Evolutionary conservation across 2,888 invertebrate species (phyloP).

Genomic region (Chrysodeixis includens): DNA sequence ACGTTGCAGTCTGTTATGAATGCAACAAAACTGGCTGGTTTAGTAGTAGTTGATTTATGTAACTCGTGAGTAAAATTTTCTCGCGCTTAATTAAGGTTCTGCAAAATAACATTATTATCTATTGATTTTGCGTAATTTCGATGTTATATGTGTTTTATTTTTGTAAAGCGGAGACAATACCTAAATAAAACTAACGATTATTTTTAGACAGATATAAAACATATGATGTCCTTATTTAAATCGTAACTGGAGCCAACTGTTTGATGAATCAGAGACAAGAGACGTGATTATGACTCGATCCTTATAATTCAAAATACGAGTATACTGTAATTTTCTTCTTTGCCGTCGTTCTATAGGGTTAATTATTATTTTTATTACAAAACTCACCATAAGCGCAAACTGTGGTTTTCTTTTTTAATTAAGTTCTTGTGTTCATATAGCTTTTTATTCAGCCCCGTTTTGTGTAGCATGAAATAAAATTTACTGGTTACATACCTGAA

Average conservation of each 20-base stretch:
- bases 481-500: constrained; percentile 33
- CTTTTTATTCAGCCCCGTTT: not conserved
- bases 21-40: not conserved
- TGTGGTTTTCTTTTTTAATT: constrained; percentile 23
- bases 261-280: not conserved
- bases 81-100: no score
- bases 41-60: no score
- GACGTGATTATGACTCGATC: constrained; percentile 1
- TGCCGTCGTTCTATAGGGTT: not conserved
- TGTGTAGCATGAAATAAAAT: no score
- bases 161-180: no score
- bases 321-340: not conserved
- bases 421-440: constrained; percentile 3
- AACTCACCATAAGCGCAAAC: not conserved
- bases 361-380: not conserved
- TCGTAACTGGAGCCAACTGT: no score
- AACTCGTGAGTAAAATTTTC: no score
- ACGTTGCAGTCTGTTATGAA: not conserved
- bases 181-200: no score
- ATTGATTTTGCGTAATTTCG: no score
- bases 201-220: not conserved
- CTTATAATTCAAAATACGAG: not conserved
- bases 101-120: no score
- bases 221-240: no score
- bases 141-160: no score